Base-by-base conservation (phyloP, 2,113 vertebrate genomes). In the Cranoglanis bouderius region DNA sequence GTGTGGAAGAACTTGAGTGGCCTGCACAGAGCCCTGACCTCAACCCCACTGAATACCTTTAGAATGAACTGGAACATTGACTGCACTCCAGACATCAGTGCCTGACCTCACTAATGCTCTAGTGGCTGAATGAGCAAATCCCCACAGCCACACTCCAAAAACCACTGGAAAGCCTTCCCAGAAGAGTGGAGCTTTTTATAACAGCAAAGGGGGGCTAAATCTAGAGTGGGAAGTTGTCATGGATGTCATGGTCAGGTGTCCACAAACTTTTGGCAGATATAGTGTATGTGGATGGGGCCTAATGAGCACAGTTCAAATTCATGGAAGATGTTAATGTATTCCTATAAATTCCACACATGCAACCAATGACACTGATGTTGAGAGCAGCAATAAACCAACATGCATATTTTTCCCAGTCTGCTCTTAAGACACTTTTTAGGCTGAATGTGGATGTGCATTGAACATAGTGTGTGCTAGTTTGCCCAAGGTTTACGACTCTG, bases 401-500 rank as follows among this genome's bases (percentile, higher is more conserved):
- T 26, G 21, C 38, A 75, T n/a, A n/a, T 5, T 51, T 51, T 13
- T n/a, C 75, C 26, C 7, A 18, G 51, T 46, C 46, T 40, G 9
- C 26, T 19, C 5, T 57, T 40, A 3, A 2, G 2, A 77, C 29
- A 16, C 21, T 51, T 65, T 49, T 24, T 81, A 43, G 13, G n/a
- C 19, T 40, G n/a, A 49, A 70, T 82, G 32, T 67, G 49, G 35
- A 57, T 16, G 7, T 61, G 26, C 46, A 40, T 3, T 78, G 26
- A n/a, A 49, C 43, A 75, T 43, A 80, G 29, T 51, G 43, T 53
- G 80, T 53, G 21, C 10, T 24, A 12, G 43, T 29, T 46, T 19
- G 61, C 35, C 72, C 49, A 35, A 86, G 80, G 57, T 77, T 89
- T 88, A 80, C 49, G 72, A 19, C 83, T 49, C 65, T 77, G 85